phyloP scores from a whole-genome alignment of 2,797 vertebrate species.

The Sarcoramphus papa region DNA sequence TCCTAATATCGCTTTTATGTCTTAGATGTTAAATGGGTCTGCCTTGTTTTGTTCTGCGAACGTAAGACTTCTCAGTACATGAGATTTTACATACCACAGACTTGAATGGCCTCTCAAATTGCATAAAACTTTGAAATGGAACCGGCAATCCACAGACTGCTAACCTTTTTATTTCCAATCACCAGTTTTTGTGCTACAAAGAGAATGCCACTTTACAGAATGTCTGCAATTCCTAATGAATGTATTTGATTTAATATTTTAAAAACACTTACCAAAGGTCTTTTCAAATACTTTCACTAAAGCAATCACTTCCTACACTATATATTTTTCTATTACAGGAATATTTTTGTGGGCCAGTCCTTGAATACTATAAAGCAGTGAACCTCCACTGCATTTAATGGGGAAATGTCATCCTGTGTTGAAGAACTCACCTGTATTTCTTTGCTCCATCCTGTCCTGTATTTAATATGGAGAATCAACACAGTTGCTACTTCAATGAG shows the following conservation, averaged over 20 bases:
- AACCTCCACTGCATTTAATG: not conserved
- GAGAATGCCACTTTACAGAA: not conserved
- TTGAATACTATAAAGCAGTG: not conserved
- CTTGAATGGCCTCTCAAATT: not conserved
- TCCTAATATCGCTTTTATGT: not conserved
- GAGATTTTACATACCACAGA: not conserved
- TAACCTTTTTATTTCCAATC: not conserved
- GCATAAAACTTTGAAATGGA: not conserved
- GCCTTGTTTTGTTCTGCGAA: not conserved
- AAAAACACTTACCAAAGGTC: not conserved
- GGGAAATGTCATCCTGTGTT: not conserved
- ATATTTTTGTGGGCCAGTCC: not conserved
- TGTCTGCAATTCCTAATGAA: not conserved
- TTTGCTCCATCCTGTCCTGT: too few relatives aligned
- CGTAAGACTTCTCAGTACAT: not conserved
- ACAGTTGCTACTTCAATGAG: not conserved
- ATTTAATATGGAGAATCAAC: not conserved
- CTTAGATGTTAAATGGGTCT: not conserved
- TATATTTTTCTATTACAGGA: not conserved
- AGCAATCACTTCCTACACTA: not conserved
- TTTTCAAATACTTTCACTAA: not conserved
- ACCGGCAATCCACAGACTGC: not conserved
- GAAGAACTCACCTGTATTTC: not conserved
- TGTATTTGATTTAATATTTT: not conserved
- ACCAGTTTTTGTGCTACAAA: not conserved